These are phyloP conservation scores for Plutomurus gul DNA, from an alignment of 1,140 invertebrate genomes.

Conservation along the genomic window DNA sequence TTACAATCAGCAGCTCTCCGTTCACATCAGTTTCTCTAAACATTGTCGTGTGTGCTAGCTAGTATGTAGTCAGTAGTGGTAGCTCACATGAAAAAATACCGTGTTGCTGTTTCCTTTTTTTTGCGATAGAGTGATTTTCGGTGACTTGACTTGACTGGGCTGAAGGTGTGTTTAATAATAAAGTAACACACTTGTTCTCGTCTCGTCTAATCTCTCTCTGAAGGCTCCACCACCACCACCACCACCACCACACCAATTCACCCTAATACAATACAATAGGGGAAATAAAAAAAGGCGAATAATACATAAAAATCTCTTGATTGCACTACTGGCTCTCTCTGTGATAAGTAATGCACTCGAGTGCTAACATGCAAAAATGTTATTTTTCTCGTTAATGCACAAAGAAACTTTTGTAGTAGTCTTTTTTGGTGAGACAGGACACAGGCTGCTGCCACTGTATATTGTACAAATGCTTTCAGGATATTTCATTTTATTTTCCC, in stretches of 20 bases:
- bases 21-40: too few relatives aligned
- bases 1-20: too few relatives aligned
- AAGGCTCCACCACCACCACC: too few relatives aligned
- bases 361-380: constrained; percentile 29
- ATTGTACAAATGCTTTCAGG: background rate
- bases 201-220: background rate
- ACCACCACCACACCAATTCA: too few relatives aligned
- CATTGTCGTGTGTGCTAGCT: too few relatives aligned
- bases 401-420: background rate
- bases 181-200: constrained; percentile 20
- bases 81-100: background rate
- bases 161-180: constrained; percentile 12
- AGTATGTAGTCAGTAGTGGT: background rate
- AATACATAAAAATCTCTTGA: constrained; percentile 16
- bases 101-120: constrained; percentile 7
- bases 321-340: background rate
- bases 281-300: constrained; percentile 1
- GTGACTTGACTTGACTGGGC: background rate
- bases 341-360: constrained; percentile 9
- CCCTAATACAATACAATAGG: background rate
- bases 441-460: background rate
- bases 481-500: background rate
- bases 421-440: background rate
- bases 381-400: constrained; percentile 21
- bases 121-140: background rate